Base-by-base conservation (phyloP, 2,888 invertebrate genomes). In the Noctua janthe region DNA sequence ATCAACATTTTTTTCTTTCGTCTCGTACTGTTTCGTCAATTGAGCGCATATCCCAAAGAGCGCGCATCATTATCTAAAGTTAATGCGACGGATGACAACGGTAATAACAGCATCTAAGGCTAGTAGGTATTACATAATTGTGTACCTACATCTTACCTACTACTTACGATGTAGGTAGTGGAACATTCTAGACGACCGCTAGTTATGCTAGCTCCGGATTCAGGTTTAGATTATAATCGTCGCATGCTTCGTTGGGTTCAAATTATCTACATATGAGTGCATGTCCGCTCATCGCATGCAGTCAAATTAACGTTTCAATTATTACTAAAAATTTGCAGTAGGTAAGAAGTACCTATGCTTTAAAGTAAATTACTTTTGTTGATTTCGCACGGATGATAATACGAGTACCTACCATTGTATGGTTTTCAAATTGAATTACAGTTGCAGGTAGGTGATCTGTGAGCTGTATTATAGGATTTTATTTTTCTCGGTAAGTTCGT, bases 201-300 rank as follows among this genome's bases (percentile, higher is more conserved):
- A n/a, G 56, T 51, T 67, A 47, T 23, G 39, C 20, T 80, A 66
- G 66, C n/a, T 67, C 23, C 49, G 49, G 71, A 85, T 59, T 80
- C 84, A 70, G 69, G 80, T 74, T 80, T 67, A 67, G 74, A 85
- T 85, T 59, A n/a, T 66, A 43, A 82, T 85, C 51, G 29, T 71
- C 35, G 71, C 62, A 80, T 66, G 70, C 73, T 74, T 59, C 62
- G 85, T 71, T 80, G 70, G 17, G n/a, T 71, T 80, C 17, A 29
- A 71, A 71, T 47, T 47, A 49, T 56, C 23, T 35, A 29, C 10
- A 1, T 49, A 62, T 29, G 29, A 29, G 29, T 29, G 29, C 17
- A 13, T 67, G 11, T 4, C 20, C 20, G 20, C 59, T 81, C n/a
- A 35, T 74, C 35, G 47, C 82, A 54, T 11, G 15, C n/a, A 43